These are phyloP conservation scores for Chionoecetes opilio DNA, from an alignment of 1,140 invertebrate species.

Conservation along the genomic window DNA sequence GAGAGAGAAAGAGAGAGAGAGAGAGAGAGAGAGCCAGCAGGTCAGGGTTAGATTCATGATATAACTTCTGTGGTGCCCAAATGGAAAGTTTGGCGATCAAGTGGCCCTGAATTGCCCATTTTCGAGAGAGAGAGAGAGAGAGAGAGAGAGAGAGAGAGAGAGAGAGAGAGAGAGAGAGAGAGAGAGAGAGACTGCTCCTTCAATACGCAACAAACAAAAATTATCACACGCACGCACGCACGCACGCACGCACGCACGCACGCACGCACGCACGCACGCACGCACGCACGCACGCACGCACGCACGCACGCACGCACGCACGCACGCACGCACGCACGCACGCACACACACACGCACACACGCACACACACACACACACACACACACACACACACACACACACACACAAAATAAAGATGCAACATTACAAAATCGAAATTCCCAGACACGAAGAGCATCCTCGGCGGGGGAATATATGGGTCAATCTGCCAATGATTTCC, in stretches of 20 bases:
- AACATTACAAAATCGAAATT: neutral
- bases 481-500: neutral
- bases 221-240: neutral
- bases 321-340: neutral
- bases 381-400: neutral
- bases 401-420: neutral
- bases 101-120: no score
- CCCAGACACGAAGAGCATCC: neutral
- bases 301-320: neutral
- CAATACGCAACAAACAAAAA: neutral
- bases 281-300: neutral
- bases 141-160: slow-evolving; percentile 40
- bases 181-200: neutral
- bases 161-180: slow-evolving; percentile 54
- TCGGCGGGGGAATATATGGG: neutral
- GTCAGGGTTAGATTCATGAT: neutral
- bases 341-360: neutral
- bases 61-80: neutral
- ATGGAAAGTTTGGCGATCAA: neutral
- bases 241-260: neutral
- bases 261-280: neutral
- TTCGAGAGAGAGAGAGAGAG: slow-evolving; percentile 57
- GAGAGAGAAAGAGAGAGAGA: slow-evolving; percentile 44
- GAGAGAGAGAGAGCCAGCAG: slow-evolving; percentile 27
- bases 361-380: neutral